Evolutionary conservation across 1,140 invertebrate species (phyloP).

Genomic region (Coelopa frigida): DNA sequence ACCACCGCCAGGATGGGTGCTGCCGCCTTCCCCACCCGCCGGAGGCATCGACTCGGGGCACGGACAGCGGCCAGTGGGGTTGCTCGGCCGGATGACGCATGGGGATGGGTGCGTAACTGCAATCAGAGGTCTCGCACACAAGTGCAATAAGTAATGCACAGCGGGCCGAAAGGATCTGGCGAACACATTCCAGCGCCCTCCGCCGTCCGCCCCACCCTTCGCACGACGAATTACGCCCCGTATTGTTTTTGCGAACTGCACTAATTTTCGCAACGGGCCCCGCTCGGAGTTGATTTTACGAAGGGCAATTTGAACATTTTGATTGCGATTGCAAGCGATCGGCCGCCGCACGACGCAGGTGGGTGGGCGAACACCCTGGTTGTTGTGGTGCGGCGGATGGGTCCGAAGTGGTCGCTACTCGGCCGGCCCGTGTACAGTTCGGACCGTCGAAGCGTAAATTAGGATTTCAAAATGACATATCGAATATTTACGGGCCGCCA

Average conservation of each 20-base stretch:
- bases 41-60: too few relatives aligned
- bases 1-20: too few relatives aligned
- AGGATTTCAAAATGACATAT: conserved; percentile 46
- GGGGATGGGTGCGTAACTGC: too few relatives aligned
- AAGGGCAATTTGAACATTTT: conserved; percentile 8
- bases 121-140: too few relatives aligned
- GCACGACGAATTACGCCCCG: too few relatives aligned
- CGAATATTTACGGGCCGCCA: conserved; percentile 45
- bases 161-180: too few relatives aligned
- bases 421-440: conserved; percentile 32
- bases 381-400: background rate
- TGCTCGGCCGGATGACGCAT: too few relatives aligned
- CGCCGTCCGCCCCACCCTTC: too few relatives aligned
- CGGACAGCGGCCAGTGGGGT: too few relatives aligned
- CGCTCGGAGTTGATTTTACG: background rate
- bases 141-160: too few relatives aligned
- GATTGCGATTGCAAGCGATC: conserved; percentile 2
- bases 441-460: conserved; percentile 44
- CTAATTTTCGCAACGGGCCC: conserved; percentile 9
- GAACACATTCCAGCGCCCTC: too few relatives aligned
- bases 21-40: too few relatives aligned
- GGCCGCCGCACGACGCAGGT: background rate
- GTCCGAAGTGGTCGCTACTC: background rate
- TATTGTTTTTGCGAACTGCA: background rate
- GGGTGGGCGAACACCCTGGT: background rate